phyloP scores from a whole-genome alignment of 2,113 vertebrate species.

The Rallus limicola region DNA sequence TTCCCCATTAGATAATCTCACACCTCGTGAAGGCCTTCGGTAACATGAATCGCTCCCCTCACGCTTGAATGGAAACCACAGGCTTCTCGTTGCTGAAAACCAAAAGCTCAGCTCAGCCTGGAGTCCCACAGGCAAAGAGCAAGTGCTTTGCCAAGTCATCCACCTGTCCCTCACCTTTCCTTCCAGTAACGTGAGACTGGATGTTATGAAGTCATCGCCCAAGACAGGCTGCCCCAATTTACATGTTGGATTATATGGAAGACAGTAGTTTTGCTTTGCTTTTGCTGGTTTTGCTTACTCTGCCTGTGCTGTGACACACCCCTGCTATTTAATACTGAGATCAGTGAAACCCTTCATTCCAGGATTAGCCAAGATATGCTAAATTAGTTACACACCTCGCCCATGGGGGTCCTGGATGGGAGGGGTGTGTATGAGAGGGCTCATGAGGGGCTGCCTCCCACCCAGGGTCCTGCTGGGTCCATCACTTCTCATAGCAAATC shows the following conservation, averaged over 20 bases:
- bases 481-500: not conserved
- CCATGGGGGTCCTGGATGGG: not conserved
- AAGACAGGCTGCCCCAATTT: not conserved
- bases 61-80: not conserved
- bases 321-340: conserved; percentile 16
- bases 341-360: not conserved
- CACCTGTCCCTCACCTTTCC: not conserved
- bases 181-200: not conserved
- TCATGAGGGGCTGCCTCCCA: not conserved
- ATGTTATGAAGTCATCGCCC: not conserved
- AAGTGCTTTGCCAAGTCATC: not conserved
- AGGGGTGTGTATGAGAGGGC: accelerated
- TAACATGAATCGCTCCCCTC: not conserved
- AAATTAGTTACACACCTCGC: not conserved
- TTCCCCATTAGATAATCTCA: not conserved
- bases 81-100: not conserved
- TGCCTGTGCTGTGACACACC: conserved; percentile 16
- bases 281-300: not conserved
- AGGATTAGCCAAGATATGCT: not conserved
- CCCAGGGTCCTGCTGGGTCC: not conserved
- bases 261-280: not conserved
- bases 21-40: not conserved
- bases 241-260: not conserved
- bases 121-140: not conserved
- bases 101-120: not conserved